phyloP scores from a whole-genome alignment of 2,888 invertebrate genomes.

The Allygus modestus region DNA sequence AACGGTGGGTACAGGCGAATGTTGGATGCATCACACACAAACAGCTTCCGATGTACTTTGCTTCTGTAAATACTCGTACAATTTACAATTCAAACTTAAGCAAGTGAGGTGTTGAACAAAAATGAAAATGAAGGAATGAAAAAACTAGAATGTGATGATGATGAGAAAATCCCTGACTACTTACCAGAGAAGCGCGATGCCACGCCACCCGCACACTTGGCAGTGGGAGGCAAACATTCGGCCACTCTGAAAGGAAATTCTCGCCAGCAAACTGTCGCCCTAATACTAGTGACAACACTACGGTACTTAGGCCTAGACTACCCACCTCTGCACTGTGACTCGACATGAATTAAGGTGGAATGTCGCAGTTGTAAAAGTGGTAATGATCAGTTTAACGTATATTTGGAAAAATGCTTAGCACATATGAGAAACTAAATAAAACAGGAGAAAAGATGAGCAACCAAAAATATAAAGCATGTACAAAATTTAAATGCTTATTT shows the following conservation, averaged over 20 bases:
- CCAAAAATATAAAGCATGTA: not conserved
- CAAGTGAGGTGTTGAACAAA: conserved; percentile 6
- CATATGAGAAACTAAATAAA: conserved; percentile 6
- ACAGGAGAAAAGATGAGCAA: conserved; percentile 22
- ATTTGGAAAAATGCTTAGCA: not conserved
- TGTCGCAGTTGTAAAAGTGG: not conserved
- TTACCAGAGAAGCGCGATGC: conserved; percentile 30
- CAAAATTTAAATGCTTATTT: not conserved
- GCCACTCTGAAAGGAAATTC: conserved; percentile 59
- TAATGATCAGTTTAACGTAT: too few relatives aligned
- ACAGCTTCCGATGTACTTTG: not conserved
- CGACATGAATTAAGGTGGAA: not conserved
- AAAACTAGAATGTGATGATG: conserved; percentile 51
- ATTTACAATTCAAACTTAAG: conserved; percentile 21
- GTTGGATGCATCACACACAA: not conserved
- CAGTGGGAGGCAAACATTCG: conserved; percentile 40
- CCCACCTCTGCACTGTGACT: not conserved
- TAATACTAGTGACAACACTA: conserved; percentile 15
- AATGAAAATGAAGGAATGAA: conserved; percentile 16
- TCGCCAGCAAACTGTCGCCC: conserved; percentile 56
- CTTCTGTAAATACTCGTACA: not conserved
- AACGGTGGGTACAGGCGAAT: too few relatives aligned
- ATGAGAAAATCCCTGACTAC: conserved; percentile 58
- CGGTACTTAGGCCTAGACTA: conserved; percentile 19
- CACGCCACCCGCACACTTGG: conserved; percentile 23